Evolutionary conservation across 1,140 invertebrate species (phyloP), one percentile per base, ranked within the genome.

Genomic region (Mycetomoellerius zeteki): DNA sequence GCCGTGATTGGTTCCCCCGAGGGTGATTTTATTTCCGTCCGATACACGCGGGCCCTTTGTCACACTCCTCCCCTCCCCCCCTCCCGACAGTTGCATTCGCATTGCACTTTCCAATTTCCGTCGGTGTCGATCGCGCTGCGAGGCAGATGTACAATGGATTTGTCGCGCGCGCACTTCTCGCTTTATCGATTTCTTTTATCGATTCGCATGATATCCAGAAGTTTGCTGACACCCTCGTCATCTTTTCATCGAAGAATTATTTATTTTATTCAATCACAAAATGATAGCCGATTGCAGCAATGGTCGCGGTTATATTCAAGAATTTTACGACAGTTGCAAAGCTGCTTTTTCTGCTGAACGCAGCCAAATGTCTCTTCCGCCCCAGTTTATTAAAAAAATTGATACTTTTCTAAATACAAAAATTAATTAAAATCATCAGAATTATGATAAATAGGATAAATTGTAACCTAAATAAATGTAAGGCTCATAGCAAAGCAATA

Each of bases 11-110:
- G 67, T 80, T 67, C 14, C 72, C 72, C 69, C 50, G 54, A 24
- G 67, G 69, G 27, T 86, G 77, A 85, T 90, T 80, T 90, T 85
- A 71, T 85, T 87, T 80, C 76, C 76, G 47, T 60, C 30, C 69
- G 56, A 72, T 64, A 86, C 54, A 30, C 21, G 37, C 21, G 16
- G 19, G 16, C 10, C 54, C 89, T 90, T 87, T 90, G 84, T 86
- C 81, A 77, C 52, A 33, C 33, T 50, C 10, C 19, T 4, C 54
- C 30, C 33, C 16, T 47, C 43, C 8, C 8, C 8, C 0, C 14
- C 16, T 21, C 21, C 33, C 24, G 80, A 84, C 80, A 84, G 80
- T 84, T 58, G 80, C 54, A 73, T 84, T 84, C 80, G 37, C 50
- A 33, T 43, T 43, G 50, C 37, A 50, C 67, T 84, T 84, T 84